Base-by-base conservation (phyloP, 2,797 vertebrate genomes). In the Clamator glandarius region DNA sequence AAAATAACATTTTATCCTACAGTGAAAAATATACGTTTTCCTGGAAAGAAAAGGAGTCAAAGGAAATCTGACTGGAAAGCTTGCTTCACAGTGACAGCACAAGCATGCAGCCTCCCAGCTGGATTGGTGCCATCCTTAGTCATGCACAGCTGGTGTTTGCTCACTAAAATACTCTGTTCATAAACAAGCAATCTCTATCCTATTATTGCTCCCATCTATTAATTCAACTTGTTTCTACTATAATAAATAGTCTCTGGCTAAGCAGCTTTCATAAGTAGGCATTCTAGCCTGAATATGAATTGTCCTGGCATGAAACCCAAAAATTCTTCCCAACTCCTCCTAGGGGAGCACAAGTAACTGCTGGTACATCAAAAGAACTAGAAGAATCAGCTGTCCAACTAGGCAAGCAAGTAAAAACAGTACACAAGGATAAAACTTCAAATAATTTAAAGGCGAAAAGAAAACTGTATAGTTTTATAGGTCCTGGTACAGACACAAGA, bases 101-200 rank as follows among this genome's bases (percentile, higher is more conserved):
- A 96, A 96, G 87, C 69, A 89, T 9, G 63, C 87, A 90, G 81
- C 87, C 94, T 95, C 94, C 92, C 78, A 80, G 90, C 93, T 98
- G 97, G 96, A 97, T 85, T 74, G 82, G 66, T 96, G 98, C 97
- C 97, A 97, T 79, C 93, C 87, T 96, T 93, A 96, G 95, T 96
- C 96, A 95, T 33, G 64, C 96, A 97, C 96, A 97, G 97, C 97
- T 98, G 97, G 95, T 94, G 87, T 95, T 96, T 96, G 92, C 96
- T 96, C 96, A 97, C 96, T 94, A 95, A 97, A 97, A 97, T 93
- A 97, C 87, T 96, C 95, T 93, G 73, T 96, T 97, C 96, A 97
- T 93, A 97, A 97, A 97, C 94, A 98, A 97, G 96, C 80, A 93
- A 94, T 94, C 90, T 96, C 93, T 95, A 96, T 91, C 66, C 93